A percentile compares a stretch with the other conserved stretches of the same genome.
Conservation (phyloP, 2,113 vertebrate species). For the Elgaria multicarinata region DNA sequence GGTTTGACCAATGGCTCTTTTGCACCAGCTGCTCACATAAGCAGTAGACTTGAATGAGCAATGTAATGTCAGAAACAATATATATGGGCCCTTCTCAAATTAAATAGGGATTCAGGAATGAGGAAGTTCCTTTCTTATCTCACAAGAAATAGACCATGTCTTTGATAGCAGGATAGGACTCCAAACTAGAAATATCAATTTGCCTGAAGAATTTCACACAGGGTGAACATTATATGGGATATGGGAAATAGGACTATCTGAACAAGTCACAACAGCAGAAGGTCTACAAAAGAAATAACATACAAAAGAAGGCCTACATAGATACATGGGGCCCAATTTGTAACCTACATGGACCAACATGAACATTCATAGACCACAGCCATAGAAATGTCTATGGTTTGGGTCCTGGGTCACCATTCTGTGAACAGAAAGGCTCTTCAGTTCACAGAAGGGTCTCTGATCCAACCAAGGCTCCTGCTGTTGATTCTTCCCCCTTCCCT, state of each 20-base stretch:
- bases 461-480: no score
- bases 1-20: neutral
- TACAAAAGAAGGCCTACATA: neutral
- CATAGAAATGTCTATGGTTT: neutral
- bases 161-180: neutral
- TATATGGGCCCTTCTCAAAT: neutral
- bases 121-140: neutral
- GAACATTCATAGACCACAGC: neutral
- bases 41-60: neutral
- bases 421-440: neutral
- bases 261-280: neutral
- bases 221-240: neutral
- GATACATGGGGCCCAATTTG: neutral
- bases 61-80: neutral
- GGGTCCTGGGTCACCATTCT: neutral
- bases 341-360: neutral
- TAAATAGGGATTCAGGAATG: neutral
- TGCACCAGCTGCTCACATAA: neutral
- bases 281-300: neutral
- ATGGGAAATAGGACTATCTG: neutral
- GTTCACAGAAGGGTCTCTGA: no score
- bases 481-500: neutral
- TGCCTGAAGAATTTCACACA: neutral
- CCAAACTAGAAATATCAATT: neutral
- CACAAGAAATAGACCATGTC: neutral